These are phyloP conservation scores for Drosophila nigricruria DNA, from an alignment of 2,888 invertebrate genomes.

Conservation along the genomic window DNA sequence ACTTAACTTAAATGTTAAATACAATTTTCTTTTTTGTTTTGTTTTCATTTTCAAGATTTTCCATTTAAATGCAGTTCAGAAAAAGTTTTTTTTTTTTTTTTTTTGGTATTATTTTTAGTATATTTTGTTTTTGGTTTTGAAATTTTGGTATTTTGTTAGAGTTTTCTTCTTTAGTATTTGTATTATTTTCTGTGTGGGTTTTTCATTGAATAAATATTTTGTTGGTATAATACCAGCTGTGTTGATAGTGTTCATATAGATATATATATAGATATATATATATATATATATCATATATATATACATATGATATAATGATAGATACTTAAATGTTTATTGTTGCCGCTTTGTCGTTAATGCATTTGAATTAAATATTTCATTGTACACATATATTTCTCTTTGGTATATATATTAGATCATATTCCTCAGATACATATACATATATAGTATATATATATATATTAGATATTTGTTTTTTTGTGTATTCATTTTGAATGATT, in stretches of 20 bases:
- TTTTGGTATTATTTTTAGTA: conserved; percentile 38
- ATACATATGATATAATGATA: conserved; percentile 2
- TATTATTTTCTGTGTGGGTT: conserved; percentile 11
- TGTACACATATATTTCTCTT: conserved; percentile 42
- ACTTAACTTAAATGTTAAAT: conserved; percentile 72
- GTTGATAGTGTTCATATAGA: conserved; percentile 22
- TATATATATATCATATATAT: too few relatives aligned
- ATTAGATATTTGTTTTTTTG: conserved; percentile 5
- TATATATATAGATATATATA: conserved; percentile 2
- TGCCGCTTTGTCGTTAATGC: conserved; percentile 37
- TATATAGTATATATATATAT: conserved; percentile 4
- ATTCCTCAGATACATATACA: conserved; percentile 11
- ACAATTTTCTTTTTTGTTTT: conserved; percentile 55
- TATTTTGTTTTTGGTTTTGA: conserved; percentile 25
- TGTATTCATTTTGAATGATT: conserved; percentile 53
- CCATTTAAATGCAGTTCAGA: conserved; percentile 79
- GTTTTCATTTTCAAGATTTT: conserved; percentile 64
- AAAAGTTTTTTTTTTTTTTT: conserved; percentile 41
- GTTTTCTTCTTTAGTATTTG: conserved; percentile 20
- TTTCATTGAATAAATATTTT: conserved; percentile 39
- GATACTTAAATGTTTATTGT: conserved; percentile 36
- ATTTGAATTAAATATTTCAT: conserved; percentile 43
- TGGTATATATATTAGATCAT: conserved; percentile 16
- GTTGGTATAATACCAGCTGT: conserved; percentile 8
- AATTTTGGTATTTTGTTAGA: conserved; percentile 5